phyloP scores from a whole-genome alignment of 2,797 vertebrate genomes.

The Semaprochilodus insignis region DNA sequence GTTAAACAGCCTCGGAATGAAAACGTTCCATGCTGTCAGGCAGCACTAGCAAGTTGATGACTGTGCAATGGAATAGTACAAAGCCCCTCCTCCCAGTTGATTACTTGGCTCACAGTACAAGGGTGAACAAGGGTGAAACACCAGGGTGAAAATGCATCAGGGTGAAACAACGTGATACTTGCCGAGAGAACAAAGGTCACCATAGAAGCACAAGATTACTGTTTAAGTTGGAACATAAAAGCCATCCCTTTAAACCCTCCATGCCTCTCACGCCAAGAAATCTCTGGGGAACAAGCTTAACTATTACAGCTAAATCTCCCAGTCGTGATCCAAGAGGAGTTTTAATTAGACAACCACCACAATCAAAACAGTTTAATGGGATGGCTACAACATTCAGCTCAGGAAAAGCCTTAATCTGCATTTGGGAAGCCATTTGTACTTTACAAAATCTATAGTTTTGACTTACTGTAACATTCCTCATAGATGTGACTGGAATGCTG shows the following conservation, averaged over 20 bases:
- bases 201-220: constrained; percentile 46
- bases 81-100: constrained; percentile 58
- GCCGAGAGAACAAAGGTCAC: constrained; percentile 62
- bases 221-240: constrained; percentile 45
- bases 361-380: background rate
- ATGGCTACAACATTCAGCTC: background rate
- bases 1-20: background rate
- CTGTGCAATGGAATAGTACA: constrained; percentile 54
- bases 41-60: constrained; percentile 26
- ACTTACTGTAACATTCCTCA: background rate
- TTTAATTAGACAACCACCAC: background rate
- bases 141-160: constrained; percentile 65
- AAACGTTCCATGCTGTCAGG: constrained; percentile 27
- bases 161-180: constrained; percentile 69
- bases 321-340: no score
- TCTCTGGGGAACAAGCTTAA: background rate
- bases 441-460: background rate
- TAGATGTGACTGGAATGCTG: background rate
- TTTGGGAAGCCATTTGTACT: background rate
- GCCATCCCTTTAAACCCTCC: constrained; percentile 17
- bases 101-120: constrained; percentile 63
- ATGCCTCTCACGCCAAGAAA: background rate
- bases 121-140: constrained; percentile 63
- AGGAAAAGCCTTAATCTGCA: background rate
- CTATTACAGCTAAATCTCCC: background rate